Conservation (phyloP, 2,797 vertebrate genomes). For the Enteromius anoplus region DNA sequence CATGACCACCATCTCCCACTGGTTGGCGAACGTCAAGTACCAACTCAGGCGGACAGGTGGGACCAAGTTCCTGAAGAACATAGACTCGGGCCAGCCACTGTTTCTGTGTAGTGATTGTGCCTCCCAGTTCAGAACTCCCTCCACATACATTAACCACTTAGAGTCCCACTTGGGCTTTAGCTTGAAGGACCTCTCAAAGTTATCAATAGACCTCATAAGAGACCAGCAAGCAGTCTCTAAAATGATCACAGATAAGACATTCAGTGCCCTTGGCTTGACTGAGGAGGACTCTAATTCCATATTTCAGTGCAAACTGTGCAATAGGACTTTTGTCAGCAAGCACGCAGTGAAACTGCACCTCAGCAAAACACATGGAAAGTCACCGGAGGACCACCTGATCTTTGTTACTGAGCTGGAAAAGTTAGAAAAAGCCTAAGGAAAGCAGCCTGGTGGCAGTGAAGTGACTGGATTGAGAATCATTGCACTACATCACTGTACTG, state of each 20-base stretch:
- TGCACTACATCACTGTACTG: slow-evolving; percentile 85
- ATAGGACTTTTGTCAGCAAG: slow-evolving; percentile 97
- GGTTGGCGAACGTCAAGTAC: slow-evolving; percentile 99
- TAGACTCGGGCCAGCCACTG: slow-evolving; percentile 96
- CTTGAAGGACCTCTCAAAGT: slow-evolving; percentile 96
- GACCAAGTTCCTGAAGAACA: slow-evolving; percentile 99
- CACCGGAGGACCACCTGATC: slow-evolving; percentile 97
- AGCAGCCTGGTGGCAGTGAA: slow-evolving; percentile 64
- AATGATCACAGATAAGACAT: slow-evolving; percentile 87
- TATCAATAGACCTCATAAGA: slow-evolving; percentile 91
- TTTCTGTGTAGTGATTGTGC: slow-evolving; percentile 99
- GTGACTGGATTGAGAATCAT: slow-evolving; percentile 82
- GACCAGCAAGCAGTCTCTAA: slow-evolving; percentile 91
- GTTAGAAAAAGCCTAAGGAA: slow-evolving; percentile 90
- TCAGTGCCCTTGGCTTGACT: slow-evolving; percentile 83
- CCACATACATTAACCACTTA: slow-evolving; percentile 94
- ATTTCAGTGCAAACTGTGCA: slow-evolving; percentile 98
- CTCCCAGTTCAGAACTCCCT: slow-evolving; percentile 98
- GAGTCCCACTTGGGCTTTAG: slow-evolving; percentile 97
- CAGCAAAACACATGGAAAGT: slow-evolving; percentile 99
- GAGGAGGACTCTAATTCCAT: slow-evolving; percentile 92
- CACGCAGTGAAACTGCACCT: slow-evolving; percentile 99
- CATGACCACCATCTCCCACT: slow-evolving; percentile 99
- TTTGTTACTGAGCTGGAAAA: slow-evolving; percentile 98
- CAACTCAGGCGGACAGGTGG: slow-evolving; percentile 98